Evolutionary conservation across 2,797 vertebrate genomes (phyloP).

Genomic region (Petrocephalus sullivani): DNA sequence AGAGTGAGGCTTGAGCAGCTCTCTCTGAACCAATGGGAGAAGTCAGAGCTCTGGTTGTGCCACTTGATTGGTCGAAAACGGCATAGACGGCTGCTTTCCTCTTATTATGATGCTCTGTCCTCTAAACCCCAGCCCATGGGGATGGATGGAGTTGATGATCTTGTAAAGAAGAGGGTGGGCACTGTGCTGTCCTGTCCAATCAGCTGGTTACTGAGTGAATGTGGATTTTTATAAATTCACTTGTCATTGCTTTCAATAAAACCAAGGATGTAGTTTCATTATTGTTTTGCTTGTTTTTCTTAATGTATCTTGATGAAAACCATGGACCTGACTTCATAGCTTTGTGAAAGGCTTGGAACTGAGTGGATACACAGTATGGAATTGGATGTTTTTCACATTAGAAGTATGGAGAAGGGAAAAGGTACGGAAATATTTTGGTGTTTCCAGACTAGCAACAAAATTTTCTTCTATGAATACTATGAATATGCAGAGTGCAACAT

Average conservation of each 20-base stretch:
- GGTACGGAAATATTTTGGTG: background rate
- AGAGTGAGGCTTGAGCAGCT: conserved; percentile 72
- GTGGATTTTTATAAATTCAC: conserved; percentile 42
- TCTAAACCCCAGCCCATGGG: conserved; percentile 54
- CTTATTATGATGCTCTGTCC: conserved; percentile 61
- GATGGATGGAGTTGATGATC: conserved; percentile 56
- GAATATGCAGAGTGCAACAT: background rate
- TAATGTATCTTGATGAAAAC: background rate
- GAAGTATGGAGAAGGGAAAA: background rate
- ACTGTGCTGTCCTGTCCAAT: conserved; percentile 34
- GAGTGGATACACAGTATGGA: background rate
- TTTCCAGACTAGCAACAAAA: background rate
- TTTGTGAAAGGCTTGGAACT: background rate
- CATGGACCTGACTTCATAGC: background rate
- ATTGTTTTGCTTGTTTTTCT: conserved; percentile 1
- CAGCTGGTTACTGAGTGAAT: conserved; percentile 46
- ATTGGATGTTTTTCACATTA: background rate
- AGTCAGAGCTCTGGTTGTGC: conserved; percentile 29
- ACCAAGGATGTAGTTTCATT: conserved; percentile 35
- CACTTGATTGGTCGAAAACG: conserved; percentile 42
- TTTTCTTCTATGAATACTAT: background rate
- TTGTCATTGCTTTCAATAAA: conserved; percentile 56
- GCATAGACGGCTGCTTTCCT: conserved; percentile 35
- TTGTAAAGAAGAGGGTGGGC: conserved; percentile 43
- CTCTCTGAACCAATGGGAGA: conserved; percentile 44